Percentiles rank a stretch among this genome's conserved stretches.
Evolutionary conservation across 2,888 invertebrate species (phyloP).

Genomic region (Hypomecis atomaria): DNA sequence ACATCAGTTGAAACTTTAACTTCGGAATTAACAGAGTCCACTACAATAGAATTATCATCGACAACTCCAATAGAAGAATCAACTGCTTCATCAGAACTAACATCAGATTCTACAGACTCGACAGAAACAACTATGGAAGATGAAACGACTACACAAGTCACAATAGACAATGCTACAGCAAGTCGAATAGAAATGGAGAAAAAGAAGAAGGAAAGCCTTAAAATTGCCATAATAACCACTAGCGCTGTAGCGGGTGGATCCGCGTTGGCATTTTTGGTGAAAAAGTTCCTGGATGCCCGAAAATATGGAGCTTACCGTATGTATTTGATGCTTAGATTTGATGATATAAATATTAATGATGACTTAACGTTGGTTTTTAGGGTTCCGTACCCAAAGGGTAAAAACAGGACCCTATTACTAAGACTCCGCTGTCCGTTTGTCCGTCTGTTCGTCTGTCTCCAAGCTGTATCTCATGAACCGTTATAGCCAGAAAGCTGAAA

Average conservation of each 20-base stretch:
- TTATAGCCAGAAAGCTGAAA: too few species aligned
- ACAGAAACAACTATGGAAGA: not conserved
- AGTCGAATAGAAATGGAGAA: not conserved
- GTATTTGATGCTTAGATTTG: constrained; percentile 13
- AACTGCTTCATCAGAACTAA: not conserved
- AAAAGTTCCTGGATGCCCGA: not conserved
- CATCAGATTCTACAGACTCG: not conserved
- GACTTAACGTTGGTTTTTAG: too few species aligned
- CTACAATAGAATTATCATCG: not conserved
- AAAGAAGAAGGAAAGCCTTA: not conserved
- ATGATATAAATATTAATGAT: too few species aligned
- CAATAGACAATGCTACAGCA: not conserved
- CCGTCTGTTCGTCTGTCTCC: too few species aligned
- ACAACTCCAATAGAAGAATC: not conserved
- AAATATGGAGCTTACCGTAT: constrained; percentile 35
- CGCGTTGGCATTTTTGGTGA: not conserved
- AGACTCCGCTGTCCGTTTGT: too few species aligned
- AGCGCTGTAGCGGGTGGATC: not conserved
- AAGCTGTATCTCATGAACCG: too few species aligned
- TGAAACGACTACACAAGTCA: not conserved
- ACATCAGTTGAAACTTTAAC: too few species aligned
- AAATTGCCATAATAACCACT: constrained; percentile 4
- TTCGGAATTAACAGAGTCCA: not conserved
- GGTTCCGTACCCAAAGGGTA: too few species aligned
- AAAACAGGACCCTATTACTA: too few species aligned